phyloP scores from a whole-genome alignment of 2,888 invertebrate species.

The Nomada fabriciana region DNA sequence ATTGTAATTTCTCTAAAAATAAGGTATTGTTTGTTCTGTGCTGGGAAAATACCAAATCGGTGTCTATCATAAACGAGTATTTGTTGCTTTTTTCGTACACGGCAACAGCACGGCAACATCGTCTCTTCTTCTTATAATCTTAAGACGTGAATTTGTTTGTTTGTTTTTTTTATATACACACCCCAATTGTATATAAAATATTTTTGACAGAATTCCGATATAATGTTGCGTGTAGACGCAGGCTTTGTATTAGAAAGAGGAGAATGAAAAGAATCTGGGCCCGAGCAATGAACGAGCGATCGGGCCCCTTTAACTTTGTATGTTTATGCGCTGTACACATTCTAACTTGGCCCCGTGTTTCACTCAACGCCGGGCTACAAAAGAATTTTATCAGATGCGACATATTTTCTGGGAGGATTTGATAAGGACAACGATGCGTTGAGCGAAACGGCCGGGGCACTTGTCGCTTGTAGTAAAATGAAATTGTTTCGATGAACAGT shows the following conservation, averaged over 20 bases:
- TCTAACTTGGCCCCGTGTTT: slow-evolving; percentile 60
- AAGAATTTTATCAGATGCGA: slow-evolving; percentile 59
- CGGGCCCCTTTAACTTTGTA: slow-evolving; percentile 75
- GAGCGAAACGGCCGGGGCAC: slow-evolving; percentile 59
- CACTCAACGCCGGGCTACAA: slow-evolving; percentile 52
- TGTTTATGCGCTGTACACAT: slow-evolving; percentile 73
- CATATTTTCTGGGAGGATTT: slow-evolving; percentile 68
- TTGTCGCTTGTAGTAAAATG: slow-evolving; percentile 74
- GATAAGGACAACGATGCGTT: slow-evolving; percentile 48
- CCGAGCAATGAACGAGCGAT: slow-evolving; percentile 29
- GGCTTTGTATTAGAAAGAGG: slow-evolving; percentile 67
- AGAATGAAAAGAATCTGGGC: slow-evolving; percentile 48
- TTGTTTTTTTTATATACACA: slow-evolving; percentile 45
- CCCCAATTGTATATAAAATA: slow-evolving; percentile 73
- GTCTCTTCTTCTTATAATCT: slow-evolving; percentile 49
- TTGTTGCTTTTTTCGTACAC: slow-evolving; percentile 33
- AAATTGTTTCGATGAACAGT: slow-evolving; percentile 70
- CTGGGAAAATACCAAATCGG: slow-evolving; percentile 20
- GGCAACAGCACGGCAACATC: slow-evolving; percentile 21
- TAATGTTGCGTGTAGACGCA: slow-evolving; percentile 62
- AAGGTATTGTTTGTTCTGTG: slow-evolving; percentile 26
- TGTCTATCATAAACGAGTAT: slow-evolving; percentile 21
- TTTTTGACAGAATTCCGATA: slow-evolving; percentile 75
- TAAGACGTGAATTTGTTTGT: slow-evolving; percentile 46
- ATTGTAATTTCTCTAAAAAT: slow-evolving; percentile 9